phyloP scores from a whole-genome alignment of 2,888 invertebrate genomes.

The Cheilosia vulpina region DNA sequence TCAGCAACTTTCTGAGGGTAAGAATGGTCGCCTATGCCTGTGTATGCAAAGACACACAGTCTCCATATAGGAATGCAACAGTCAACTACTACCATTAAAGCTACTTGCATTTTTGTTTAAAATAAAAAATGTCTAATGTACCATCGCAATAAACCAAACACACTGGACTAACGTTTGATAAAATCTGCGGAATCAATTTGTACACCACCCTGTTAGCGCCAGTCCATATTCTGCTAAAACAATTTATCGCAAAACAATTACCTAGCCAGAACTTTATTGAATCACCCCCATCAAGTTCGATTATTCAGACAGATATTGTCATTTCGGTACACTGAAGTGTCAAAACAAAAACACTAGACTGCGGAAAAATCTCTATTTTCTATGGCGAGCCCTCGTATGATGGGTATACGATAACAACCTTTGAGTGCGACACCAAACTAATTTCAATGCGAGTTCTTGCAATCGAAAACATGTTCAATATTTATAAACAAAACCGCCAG shows the following conservation, averaged over 20 bases:
- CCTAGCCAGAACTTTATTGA: slow-evolving; percentile 45
- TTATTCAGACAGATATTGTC: slow-evolving; percentile 55
- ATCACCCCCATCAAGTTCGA: slow-evolving; percentile 62
- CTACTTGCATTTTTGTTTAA: no score
- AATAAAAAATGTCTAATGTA: no score
- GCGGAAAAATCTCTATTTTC: slow-evolving; percentile 41
- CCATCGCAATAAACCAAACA: no score
- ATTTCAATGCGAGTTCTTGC: slow-evolving; percentile 54
- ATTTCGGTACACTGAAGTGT: slow-evolving; percentile 51
- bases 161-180: neutral
- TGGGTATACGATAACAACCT: slow-evolving; percentile 11
- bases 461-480: slow-evolving; percentile 49
- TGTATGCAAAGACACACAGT: no score
- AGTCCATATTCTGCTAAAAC: slow-evolving; percentile 18
- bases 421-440: slow-evolving; percentile 12
- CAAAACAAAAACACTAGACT: slow-evolving; percentile 46
- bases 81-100: no score
- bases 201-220: slow-evolving; percentile 15
- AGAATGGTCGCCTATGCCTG: no score
- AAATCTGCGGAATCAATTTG: neutral
- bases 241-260: slow-evolving; percentile 68
- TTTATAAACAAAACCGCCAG: slow-evolving; percentile 56
- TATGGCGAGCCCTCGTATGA: slow-evolving; percentile 1
- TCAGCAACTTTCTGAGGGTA: no score
- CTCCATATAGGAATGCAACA: no score